Conservation (phyloP, 2,888 invertebrate genomes). For the Homarus gammarus region DNA sequence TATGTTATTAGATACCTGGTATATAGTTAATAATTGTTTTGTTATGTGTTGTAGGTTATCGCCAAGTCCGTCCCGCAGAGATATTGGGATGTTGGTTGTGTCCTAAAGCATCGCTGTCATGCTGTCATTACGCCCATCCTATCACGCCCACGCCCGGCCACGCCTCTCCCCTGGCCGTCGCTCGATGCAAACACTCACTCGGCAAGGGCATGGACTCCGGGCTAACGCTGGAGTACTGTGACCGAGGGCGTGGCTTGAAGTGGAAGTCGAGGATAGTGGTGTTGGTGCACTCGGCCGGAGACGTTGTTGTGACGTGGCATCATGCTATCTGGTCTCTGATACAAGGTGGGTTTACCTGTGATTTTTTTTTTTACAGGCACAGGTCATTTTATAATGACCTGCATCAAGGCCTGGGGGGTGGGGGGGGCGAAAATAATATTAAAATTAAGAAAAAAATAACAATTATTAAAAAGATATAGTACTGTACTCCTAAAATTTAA, state of each 20-base stretch:
- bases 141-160: conserved; percentile 2
- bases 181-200: conserved; percentile 24
- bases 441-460: no score
- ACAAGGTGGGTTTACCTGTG: conserved; percentile 34
- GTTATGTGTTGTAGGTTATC: no score
- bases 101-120: conserved; percentile 48
- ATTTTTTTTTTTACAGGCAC: not conserved
- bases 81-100: conserved; percentile 69
- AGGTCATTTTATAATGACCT: no score
- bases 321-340: conserved; percentile 54
- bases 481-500: no score
- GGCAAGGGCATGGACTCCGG: conserved; percentile 20
- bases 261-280: conserved; percentile 57
- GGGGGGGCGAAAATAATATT: no score
- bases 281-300: conserved; percentile 41
- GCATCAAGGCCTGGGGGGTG: no score
- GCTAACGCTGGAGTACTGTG: conserved; percentile 60
- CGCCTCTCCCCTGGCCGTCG: conserved; percentile 12
- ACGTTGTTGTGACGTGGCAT: conserved; percentile 62
- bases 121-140: conserved; percentile 45
- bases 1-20: no score
- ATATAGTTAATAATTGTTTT: no score
- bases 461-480: no score
- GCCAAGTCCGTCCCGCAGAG: conserved; percentile 34
- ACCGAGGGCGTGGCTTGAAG: conserved; percentile 1